Conservation (phyloP, 2,797 vertebrate species). For the Phrynocephalus vlangalii region DNA sequence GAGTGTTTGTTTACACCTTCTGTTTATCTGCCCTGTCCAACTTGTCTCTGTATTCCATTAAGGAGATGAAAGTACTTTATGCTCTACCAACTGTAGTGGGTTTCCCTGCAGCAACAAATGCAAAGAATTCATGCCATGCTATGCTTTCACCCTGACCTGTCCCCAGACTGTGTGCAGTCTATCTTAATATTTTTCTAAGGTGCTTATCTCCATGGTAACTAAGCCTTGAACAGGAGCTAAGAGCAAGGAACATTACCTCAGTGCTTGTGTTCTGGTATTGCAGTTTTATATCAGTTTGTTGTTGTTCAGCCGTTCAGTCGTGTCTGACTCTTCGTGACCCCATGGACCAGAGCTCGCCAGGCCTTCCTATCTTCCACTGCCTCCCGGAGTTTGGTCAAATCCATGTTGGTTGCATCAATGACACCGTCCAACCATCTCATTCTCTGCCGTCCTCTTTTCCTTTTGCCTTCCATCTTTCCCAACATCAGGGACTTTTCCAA, state of each 20-base stretch:
- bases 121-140: not conserved
- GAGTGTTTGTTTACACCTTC: not conserved
- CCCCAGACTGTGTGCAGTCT: not conserved
- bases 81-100: not conserved
- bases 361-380: no score
- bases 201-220: constrained; percentile 37
- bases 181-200: constrained; percentile 25
- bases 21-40: not conserved
- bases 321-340: no score
- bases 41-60: not conserved
- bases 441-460: no score
- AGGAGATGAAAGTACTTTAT: not conserved
- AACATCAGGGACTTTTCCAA: no score
- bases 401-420: no score
- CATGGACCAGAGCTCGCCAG: no score
- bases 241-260: not conserved
- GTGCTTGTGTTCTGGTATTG: not conserved
- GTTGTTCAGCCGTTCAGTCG: no score
- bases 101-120: not conserved
- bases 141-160: not conserved
- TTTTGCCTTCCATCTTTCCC: no score
- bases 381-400: no score
- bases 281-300: no score
- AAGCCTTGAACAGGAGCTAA: not conserved
- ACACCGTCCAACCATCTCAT: no score